Conservation (phyloP, 2,888 invertebrate genomes). For the Lycocerus yunnanus region DNA sequence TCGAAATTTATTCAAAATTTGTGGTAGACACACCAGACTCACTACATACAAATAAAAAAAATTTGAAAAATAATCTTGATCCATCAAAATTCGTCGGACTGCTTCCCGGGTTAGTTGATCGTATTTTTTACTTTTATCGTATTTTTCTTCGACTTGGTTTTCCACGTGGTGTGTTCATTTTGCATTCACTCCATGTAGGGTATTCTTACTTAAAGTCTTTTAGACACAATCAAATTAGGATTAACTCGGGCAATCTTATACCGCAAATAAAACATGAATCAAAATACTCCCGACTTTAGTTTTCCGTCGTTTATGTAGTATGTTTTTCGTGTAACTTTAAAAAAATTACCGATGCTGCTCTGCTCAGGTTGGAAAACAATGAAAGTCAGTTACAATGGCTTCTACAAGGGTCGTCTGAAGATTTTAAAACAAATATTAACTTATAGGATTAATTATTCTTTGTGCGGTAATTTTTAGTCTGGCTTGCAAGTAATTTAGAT, state of each 20-base stretch:
- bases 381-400: neutral
- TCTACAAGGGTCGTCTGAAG: neutral
- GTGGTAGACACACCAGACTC: no score
- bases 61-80: neutral
- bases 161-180: neutral
- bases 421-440: neutral
- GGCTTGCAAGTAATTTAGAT: neutral
- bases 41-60: no score
- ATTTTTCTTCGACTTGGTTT: neutral
- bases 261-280: neutral
- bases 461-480: neutral
- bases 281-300: neutral
- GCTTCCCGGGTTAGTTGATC: neutral
- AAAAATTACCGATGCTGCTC: neutral
- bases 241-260: neutral
- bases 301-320: neutral
- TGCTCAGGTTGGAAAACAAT: neutral
- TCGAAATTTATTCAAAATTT: neutral
- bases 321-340: neutral
- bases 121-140: neutral
- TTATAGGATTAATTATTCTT: neutral
- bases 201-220: neutral
- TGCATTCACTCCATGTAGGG: neutral
- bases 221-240: neutral
- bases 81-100: neutral